Evolutionary conservation across 2,797 vertebrate genomes (phyloP).

Genomic region (Sebastes minor): DNA sequence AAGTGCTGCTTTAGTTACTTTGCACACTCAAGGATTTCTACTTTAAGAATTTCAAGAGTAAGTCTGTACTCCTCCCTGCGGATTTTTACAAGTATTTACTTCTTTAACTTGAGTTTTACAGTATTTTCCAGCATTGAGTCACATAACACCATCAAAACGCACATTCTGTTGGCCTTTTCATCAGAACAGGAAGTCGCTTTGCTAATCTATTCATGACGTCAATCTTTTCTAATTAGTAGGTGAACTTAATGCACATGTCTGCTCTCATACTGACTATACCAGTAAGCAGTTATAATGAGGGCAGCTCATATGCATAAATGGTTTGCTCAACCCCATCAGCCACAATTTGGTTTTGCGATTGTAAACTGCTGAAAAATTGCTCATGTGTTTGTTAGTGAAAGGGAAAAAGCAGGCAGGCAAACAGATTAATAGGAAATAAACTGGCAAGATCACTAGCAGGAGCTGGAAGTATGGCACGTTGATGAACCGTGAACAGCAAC

Average conservation of each 20-base stretch:
- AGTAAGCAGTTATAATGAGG: neutral
- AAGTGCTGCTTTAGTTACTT: slow-evolving; percentile 33
- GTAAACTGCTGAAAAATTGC: neutral
- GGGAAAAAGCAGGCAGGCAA: neutral
- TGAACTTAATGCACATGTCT: neutral
- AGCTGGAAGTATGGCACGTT: neutral
- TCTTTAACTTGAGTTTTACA: neutral
- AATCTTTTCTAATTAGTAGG: neutral
- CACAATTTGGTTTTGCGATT: neutral
- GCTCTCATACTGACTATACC: neutral
- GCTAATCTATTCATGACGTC: neutral
- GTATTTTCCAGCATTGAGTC: neutral
- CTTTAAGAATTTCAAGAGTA: neutral
- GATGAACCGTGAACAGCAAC: neutral
- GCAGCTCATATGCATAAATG: neutral
- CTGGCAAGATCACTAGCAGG: neutral
- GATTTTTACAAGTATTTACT: neutral
- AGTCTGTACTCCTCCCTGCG: neutral
- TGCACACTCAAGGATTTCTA: slow-evolving; percentile 3
- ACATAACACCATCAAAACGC: neutral
- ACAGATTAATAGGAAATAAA: neutral
- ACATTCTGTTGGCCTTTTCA: neutral
- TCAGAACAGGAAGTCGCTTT: neutral
- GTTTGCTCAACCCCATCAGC: neutral
- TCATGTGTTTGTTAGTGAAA: neutral